Conservation (phyloP, 2,888 invertebrate species). For the Callosobruchus maculatus region DNA sequence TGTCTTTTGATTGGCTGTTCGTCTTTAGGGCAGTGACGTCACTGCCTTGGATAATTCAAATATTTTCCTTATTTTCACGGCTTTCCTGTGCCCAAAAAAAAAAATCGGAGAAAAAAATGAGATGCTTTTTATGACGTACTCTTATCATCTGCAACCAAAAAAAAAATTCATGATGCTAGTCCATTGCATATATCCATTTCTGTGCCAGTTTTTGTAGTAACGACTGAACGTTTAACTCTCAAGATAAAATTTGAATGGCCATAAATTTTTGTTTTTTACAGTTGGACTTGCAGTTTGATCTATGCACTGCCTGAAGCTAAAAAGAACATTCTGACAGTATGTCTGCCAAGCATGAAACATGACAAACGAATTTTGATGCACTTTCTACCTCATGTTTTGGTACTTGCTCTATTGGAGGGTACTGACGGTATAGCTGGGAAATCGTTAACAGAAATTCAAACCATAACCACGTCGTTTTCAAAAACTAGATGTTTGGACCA, state of each 20-base stretch:
- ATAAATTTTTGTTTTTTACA: conserved; percentile 31
- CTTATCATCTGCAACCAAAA: too few relatives aligned
- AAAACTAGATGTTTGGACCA: conserved; percentile 25
- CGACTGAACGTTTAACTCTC: too few relatives aligned
- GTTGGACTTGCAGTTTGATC: conserved; percentile 71
- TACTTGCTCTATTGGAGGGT: conserved; percentile 61
- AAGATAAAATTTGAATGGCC: neutral
- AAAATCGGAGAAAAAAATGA: too few relatives aligned
- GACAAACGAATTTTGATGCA: conserved; percentile 68
- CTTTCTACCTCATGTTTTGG: conserved; percentile 70
- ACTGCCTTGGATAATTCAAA: too few relatives aligned
- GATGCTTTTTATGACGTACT: too few relatives aligned
- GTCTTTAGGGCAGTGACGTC: too few relatives aligned
- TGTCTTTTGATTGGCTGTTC: too few relatives aligned
- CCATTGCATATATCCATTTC: too few relatives aligned
- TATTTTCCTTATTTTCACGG: too few relatives aligned
- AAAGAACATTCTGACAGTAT: conserved; percentile 62
- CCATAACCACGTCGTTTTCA: conserved; percentile 49
- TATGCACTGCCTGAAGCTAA: conserved; percentile 58
- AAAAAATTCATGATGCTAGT: too few relatives aligned
- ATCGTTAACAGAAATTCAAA: conserved; percentile 55
- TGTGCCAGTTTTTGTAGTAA: too few relatives aligned
- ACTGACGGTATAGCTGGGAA: conserved; percentile 44
- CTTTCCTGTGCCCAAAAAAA: too few relatives aligned
- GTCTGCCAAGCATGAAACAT: conserved; percentile 71